Conservation (phyloP, 2,888 invertebrate genomes). For the Morpho achilles region DNA sequence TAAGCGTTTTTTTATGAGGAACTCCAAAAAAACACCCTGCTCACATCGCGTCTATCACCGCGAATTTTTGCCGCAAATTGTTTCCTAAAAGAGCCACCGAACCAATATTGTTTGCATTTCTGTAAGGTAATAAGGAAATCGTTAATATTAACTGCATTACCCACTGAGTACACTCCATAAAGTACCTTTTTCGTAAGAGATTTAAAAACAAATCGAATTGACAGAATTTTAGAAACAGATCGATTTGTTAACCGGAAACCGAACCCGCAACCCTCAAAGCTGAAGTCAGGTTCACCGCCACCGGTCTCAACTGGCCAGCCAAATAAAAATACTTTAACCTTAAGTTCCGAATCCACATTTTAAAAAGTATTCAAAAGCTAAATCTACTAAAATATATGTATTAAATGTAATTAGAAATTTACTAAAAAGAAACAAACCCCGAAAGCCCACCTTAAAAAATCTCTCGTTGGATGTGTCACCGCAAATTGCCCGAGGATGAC, state of each 20-base stretch:
- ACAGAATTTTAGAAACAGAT: too few relatives aligned
- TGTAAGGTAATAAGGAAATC: slow-evolving; percentile 57
- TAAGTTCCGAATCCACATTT: too few relatives aligned
- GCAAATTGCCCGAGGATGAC: slow-evolving; percentile 76
- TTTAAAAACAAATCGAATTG: too few relatives aligned
- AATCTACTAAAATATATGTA: too few relatives aligned
- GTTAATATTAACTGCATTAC: slow-evolving; percentile 51
- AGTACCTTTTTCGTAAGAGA: too few relatives aligned
- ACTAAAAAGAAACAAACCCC: background rate
- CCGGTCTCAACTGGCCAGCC: too few relatives aligned
- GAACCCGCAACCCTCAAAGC: too few relatives aligned
- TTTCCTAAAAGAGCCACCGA: slow-evolving; percentile 58
- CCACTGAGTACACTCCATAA: slow-evolving; percentile 43
- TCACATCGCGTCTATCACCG: slow-evolving; percentile 68
- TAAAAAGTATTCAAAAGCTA: too few relatives aligned
- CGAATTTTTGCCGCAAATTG: slow-evolving; percentile 70
- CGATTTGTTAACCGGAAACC: too few relatives aligned
- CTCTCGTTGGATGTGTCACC: slow-evolving; percentile 75
- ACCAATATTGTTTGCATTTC: slow-evolving; percentile 61
- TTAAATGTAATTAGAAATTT: background rate
- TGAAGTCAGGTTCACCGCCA: too few relatives aligned
- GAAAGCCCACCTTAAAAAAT: slow-evolving; percentile 49
- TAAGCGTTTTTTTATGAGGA: background rate
- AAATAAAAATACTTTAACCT: too few relatives aligned
- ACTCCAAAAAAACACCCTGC: slow-evolving; percentile 54